A percentile compares a stretch with the other conserved stretches of the same genome.
Evolutionary conservation across 2,888 invertebrate species (phyloP).

Genomic region (Orthonevra nobilis): DNA sequence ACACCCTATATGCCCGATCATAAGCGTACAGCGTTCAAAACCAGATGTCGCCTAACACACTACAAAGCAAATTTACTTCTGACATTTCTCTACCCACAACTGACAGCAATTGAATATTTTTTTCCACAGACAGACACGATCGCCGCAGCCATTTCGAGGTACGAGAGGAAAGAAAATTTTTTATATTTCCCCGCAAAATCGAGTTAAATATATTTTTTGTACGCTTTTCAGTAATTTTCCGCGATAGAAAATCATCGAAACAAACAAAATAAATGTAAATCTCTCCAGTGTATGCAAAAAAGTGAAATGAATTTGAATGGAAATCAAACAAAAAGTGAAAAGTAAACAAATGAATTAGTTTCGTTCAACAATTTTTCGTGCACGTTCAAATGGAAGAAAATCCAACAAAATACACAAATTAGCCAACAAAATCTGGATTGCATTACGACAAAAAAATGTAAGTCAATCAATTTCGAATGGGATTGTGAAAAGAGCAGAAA

Average conservation of each 20-base stretch:
- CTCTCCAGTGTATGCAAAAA: conserved; percentile 8
- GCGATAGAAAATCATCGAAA: conserved; percentile 23
- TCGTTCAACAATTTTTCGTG: conserved; percentile 6
- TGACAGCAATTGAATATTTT: conserved; percentile 42
- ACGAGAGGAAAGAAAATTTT: background rate
- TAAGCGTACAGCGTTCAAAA: too few species aligned
- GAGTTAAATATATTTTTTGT: conserved; percentile 10
- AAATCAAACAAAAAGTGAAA: conserved; percentile 16
- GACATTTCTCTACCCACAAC: conserved; percentile 27
- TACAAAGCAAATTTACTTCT: conserved; percentile 19
- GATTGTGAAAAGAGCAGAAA: conserved; percentile 29
- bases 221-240: conserved; percentile 27
- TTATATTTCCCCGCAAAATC: too few species aligned
- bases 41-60: conserved; percentile 37
- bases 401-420: conserved; percentile 26
- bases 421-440: conserved; percentile 8
- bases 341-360: conserved; percentile 51
- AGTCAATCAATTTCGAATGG: conserved; percentile 23
- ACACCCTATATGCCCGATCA: too few species aligned
- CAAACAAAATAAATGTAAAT: conserved; percentile 16
- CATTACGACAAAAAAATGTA: conserved; percentile 34
- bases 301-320: conserved; percentile 19
- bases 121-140: conserved; percentile 36
- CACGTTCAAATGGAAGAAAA: conserved; percentile 55
- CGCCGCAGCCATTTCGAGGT: conserved; percentile 50